Base-by-base conservation (phyloP, 2,797 vertebrate genomes). In the Megalops cyprinoides region DNA sequence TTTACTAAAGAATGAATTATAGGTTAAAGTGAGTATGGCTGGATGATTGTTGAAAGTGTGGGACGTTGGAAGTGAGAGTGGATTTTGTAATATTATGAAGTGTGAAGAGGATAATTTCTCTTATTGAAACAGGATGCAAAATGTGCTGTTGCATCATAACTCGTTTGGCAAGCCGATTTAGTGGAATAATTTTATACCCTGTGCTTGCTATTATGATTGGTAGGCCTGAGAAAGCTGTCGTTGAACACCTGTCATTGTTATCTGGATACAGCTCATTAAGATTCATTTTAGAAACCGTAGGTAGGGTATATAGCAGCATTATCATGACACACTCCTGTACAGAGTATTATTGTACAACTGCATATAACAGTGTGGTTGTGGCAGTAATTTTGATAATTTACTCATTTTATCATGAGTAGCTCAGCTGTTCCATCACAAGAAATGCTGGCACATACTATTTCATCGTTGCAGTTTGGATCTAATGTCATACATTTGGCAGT, bases 221-320 rank as follows among this genome's bases (percentile, higher is more conserved):
- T 48, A n/a, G n/a, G n/a, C n/a, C n/a, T 48, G 46, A 48, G 46
- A 48, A 48, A 73, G 31, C 60, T 49, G 89, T 89, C 79, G 86
- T 91, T 82, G 84, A 91, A 88, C 90, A 91, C 79, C 81, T 86
- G 92, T 87, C 83, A 87, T 5, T 79, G n/a, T 55, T 79, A 73
- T 79, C 58, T 73, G 46, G 10, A 4, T 4, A 48, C 46, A 48
- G 46, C 10, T 4, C 46, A 48, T 48, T 48, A 4, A 48, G 46
- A 48, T 48, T 48, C 46, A 4, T 48, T 15, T 56, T 23, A 20
- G 55, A 23, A 56, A 56, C 55, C 56, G 55, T 23, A 20, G 55
- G 55, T 6, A 23, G 55, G n/a, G n/a, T 56, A 23, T 23, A 56
- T 23, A n/a, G 6, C 55, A 20, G 6, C 55, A 56, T 4, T 55